A percentile compares a stretch with the other conserved stretches of the same genome.
Conservation (phyloP, 30 jellyfish, hydroid and myxozoan species). For the Hydractinia symbiolongicarpus region DNA sequence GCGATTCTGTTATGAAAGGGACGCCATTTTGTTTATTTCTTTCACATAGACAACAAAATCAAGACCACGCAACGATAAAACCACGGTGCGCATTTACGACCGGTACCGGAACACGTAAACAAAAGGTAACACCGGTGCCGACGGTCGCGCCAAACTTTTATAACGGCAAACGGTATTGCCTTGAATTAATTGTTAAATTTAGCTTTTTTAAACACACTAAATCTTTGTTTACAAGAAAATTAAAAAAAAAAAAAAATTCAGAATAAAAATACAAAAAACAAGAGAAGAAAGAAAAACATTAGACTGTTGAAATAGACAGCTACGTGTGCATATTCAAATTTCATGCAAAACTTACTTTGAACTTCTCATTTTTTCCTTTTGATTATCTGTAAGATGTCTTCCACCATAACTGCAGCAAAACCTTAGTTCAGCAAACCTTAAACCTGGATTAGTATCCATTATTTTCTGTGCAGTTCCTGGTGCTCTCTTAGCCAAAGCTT, state of each 20-base stretch:
- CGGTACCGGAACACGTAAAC: slow-evolving; percentile 46
- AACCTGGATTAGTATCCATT: slow-evolving; percentile 44
- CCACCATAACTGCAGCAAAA: slow-evolving; percentile 50
- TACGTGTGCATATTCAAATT: background rate
- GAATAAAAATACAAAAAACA: too few relatives aligned
- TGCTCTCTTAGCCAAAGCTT: slow-evolving; percentile 44
- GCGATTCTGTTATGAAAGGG: too few relatives aligned
- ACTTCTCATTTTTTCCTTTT: slow-evolving; percentile 16
- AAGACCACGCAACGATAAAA: slow-evolving; percentile 7
- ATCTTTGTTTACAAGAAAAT: too few relatives aligned
- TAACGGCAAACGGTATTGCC: slow-evolving; percentile 22
- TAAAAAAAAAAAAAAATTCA: too few relatives aligned
- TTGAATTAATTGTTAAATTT: background rate
- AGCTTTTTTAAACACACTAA: too few relatives aligned
- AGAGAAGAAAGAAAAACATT: too few relatives aligned
- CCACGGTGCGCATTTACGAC: slow-evolving; percentile 7
- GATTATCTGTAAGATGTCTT: slow-evolving; percentile 28
- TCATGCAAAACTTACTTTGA: background rate
- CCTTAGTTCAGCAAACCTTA: slow-evolving; percentile 39
- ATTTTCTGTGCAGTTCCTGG: slow-evolving; percentile 42
- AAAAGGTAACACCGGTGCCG: slow-evolving; percentile 27
- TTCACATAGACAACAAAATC: background rate
- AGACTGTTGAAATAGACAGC: too few relatives aligned
- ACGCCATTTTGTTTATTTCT: too few relatives aligned
- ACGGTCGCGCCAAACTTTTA: slow-evolving; percentile 23